Conservation (phyloP, 2,113 vertebrate species). For the Mandrillus leucophaeus region DNA sequence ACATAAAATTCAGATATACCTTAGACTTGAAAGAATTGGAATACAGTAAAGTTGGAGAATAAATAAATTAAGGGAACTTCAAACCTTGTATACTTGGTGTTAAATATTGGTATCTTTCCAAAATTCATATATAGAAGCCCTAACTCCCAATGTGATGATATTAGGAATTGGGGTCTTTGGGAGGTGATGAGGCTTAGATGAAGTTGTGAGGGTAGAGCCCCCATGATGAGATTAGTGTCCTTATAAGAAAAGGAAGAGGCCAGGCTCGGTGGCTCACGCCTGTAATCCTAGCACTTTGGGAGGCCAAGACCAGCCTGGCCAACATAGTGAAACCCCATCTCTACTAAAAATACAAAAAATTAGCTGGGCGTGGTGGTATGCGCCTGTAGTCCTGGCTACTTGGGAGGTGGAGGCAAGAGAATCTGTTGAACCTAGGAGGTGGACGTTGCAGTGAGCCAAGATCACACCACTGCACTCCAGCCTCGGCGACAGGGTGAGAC, state of each 20-base stretch:
- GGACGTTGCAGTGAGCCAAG: too few relatives aligned
- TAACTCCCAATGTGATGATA: not conserved
- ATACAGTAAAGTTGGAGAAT: not conserved
- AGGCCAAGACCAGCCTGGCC: too few relatives aligned
- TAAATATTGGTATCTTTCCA: not conserved
- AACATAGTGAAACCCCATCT: too few relatives aligned
- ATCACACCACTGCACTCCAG: too few relatives aligned
- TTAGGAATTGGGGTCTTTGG: not conserved
- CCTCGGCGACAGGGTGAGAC: too few relatives aligned
- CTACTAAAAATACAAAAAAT: too few relatives aligned
- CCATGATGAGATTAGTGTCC: not conserved
- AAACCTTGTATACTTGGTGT: not conserved
- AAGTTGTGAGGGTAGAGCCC: not conserved
- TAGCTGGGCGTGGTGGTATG: too few relatives aligned
- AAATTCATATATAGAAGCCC: not conserved
- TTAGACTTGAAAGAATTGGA: not conserved
- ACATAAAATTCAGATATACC: not conserved
- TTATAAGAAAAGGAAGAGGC: not conserved
- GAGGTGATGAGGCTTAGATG: not conserved
- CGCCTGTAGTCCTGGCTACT: too few relatives aligned
- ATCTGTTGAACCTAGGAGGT: too few relatives aligned
- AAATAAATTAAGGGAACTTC: not conserved
- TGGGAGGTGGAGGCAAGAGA: too few relatives aligned
- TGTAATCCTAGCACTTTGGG: too few relatives aligned
- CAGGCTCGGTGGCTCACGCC: too few relatives aligned